Evolutionary conservation across 2,888 invertebrate genomes (phyloP), one percentile per base, ranked within the genome.

Genomic region (Drosophila acutilabella): DNA sequence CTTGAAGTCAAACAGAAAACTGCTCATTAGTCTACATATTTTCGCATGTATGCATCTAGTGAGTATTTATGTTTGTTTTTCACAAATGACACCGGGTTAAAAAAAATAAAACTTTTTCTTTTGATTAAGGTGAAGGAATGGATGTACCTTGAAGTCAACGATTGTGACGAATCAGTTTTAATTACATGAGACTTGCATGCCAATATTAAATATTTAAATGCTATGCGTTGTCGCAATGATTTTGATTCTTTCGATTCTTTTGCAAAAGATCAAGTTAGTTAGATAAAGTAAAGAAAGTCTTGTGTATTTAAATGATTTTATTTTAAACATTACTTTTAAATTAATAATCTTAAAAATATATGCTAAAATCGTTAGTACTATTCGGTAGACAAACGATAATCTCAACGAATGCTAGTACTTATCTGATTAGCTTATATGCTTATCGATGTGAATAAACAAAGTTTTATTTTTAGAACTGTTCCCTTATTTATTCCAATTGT

Each of bases 361-460:
- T 20, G 4, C 20, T 2, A 20, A 20, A 20, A 20, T 20, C 20
- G 4, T 20, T 20, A 4, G 14, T 14, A 2, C 23, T 14, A 5
- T 23, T 7, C 6, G 26, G 13, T 7, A 6, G 0, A 11, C 16
- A 11, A 6, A 16, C 16, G 53, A 41, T 53, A 33, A 53, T 20
- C n/a, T 1, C 14, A 33, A 54, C 16, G 30, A 14, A 42, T 45
- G 20, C 18, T 14, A 10, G 16, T 36, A 59, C 23, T 71, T 67
- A 74, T 75, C 74, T 57, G 74, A 74, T 74, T 26, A 10, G 30
- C 54, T 57, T 48, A 16, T 71, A 20, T 48, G 74, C 72, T 50
- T 74, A 74, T 75, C 71, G 51, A 20, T 14, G 40, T 42, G 58
- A 58, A 59, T 71, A 48, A 61, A 56, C 52, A 30, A n/a, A 26